phyloP scores from a whole-genome alignment of 1,140 invertebrate genomes.

The Caenorhabditis briggsae region DNA sequence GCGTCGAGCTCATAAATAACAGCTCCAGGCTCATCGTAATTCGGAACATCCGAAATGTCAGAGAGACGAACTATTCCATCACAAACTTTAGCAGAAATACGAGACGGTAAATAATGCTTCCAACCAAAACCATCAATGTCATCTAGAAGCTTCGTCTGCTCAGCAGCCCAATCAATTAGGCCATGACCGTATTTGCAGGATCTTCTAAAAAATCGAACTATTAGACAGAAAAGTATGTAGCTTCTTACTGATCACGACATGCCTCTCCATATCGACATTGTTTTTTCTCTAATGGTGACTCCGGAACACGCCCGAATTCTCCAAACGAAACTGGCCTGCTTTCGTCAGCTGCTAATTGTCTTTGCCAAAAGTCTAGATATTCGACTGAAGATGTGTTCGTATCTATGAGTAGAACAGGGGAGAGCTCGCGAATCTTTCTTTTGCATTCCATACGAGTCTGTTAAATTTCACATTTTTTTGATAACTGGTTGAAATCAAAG shows the following conservation, averaged over 20 bases:
- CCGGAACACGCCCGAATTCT: neutral
- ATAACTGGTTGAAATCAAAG: neutral
- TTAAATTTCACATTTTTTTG: neutral
- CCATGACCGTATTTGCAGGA: slow-evolving; percentile 13
- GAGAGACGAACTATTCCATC: slow-evolving; percentile 34
- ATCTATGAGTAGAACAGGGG: slow-evolving; percentile 11
- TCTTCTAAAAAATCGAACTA: neutral
- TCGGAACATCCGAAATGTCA: slow-evolving; percentile 7
- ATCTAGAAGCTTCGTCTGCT: slow-evolving; percentile 27
- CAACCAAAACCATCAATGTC: neutral
- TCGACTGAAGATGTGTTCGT: neutral
- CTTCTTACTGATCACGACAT: slow-evolving; percentile 7
- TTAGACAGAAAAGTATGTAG: neutral
- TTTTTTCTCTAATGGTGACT: slow-evolving; percentile 30
- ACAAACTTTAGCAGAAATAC: slow-evolving; percentile 28
- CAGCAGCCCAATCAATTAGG: neutral
- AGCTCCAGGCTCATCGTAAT: slow-evolving; percentile 17
- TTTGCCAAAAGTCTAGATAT: neutral
- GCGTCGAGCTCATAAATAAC: slow-evolving; percentile 13
- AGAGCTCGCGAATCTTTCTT: slow-evolving; percentile 8
- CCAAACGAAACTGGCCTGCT: neutral
- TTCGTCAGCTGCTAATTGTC: neutral
- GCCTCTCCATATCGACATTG: neutral
- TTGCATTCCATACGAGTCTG: slow-evolving; percentile 42
- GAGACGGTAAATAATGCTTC: slow-evolving; percentile 14